Percentiles rank a stretch among this genome's conserved stretches.
Evolutionary conservation across 2,113 vertebrate genomes (phyloP).

Genomic region (Pampusana beccarii): DNA sequence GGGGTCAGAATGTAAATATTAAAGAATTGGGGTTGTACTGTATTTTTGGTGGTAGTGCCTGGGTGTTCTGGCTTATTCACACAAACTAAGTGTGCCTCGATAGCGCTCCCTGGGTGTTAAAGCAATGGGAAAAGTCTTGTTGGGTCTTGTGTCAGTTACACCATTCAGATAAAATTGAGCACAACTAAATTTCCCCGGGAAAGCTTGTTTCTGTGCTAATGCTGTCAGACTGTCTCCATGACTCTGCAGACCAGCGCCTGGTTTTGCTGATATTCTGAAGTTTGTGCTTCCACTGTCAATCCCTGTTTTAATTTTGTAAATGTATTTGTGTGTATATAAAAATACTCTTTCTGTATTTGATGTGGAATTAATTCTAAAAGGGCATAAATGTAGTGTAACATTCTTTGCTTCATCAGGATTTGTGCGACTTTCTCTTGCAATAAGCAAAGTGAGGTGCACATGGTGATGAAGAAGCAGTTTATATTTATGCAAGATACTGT

Average conservation of each 20-base stretch:
- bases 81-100: fast-evolving
- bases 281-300: not conserved
- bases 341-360: not conserved
- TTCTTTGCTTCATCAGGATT: not conserved
- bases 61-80: not conserved
- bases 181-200: not conserved
- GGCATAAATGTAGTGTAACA: not conserved
- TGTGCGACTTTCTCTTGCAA: not conserved
- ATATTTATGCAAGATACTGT: not conserved
- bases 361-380: not conserved
- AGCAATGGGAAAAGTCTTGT: not conserved
- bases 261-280: not conserved
- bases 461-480: not conserved
- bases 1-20: constrained; percentile 1
- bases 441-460: not conserved
- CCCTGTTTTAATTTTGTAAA: not conserved
- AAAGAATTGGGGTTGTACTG: not conserved
- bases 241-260: not conserved
- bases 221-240: not conserved
- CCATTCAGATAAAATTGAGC: not conserved
- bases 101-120: not conserved
- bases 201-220: not conserved
- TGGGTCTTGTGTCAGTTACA: not conserved
- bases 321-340: not conserved
- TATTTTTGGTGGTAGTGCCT: not conserved